These are phyloP conservation scores for Cremastinae sp. DNA, from an alignment of 2,888 invertebrate genomes.

Conservation along the genomic window DNA sequence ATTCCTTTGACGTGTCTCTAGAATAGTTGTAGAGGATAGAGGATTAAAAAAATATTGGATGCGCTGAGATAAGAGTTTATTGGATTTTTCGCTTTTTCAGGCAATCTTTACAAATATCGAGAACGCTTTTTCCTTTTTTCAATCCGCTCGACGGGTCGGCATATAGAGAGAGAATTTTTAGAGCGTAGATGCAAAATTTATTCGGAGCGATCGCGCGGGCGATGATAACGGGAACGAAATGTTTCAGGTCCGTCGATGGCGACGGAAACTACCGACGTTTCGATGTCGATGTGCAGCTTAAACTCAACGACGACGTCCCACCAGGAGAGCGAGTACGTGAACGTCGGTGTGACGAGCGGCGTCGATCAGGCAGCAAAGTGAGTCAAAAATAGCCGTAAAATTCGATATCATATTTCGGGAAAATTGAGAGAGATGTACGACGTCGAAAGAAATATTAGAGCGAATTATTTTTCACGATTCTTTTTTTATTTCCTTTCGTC, in stretches of 20 bases:
- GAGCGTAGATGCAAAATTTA: conserved; percentile 10
- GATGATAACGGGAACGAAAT: conserved; percentile 68
- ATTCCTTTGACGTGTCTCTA: too few relatives aligned
- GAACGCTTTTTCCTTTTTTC: conserved; percentile 1
- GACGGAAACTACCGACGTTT: conserved; percentile 82
- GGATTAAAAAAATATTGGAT: too few relatives aligned
- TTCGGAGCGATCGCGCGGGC: neutral
- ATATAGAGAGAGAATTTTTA: neutral
- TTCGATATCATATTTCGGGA: neutral
- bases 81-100: neutral
- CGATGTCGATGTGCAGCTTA: conserved; percentile 81
- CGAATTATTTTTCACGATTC: too few relatives aligned
- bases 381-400: conserved; percentile 60
- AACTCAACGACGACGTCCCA: conserved; percentile 79
- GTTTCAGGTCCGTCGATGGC: conserved; percentile 80
- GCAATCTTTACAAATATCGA: conserved; percentile 5
- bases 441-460: too few relatives aligned
- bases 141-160: neutral
- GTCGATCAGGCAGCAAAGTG: conserved; percentile 73
- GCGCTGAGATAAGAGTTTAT: too few relatives aligned
- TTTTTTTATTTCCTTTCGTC: too few relatives aligned
- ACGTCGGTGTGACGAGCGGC: conserved; percentile 71
- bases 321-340: conserved; percentile 81
- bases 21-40: too few relatives aligned
- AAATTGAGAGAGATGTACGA: neutral